Conservation (phyloP, 2,797 vertebrate species). For the Antennarius maculatus region DNA sequence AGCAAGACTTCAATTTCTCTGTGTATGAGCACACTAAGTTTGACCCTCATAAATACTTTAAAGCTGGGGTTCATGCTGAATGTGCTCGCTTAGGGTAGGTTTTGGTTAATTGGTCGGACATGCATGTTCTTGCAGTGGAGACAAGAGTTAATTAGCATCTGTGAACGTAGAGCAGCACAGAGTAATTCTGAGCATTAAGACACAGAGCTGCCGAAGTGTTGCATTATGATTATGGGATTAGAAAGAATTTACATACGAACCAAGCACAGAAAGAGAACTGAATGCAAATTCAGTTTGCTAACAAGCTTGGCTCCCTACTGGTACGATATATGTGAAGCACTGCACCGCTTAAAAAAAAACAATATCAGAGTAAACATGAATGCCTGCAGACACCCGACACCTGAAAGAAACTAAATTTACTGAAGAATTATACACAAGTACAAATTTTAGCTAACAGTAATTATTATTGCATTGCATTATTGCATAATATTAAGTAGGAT, state of each 20-base stretch:
- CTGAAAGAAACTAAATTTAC: too few species aligned
- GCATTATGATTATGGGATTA: background rate
- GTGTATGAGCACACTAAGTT: background rate
- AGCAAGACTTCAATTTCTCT: background rate
- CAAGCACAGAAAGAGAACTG: background rate
- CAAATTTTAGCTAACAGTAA: too few species aligned
- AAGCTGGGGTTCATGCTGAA: slow-evolving; percentile 8
- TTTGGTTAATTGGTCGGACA: background rate
- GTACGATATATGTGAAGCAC: too few species aligned
- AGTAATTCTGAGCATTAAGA: too few species aligned
- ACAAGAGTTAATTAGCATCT: background rate
- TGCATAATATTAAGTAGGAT: too few species aligned
- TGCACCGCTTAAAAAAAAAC: too few species aligned
- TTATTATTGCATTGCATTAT: too few species aligned
- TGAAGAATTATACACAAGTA: too few species aligned
- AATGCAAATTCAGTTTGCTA: background rate
- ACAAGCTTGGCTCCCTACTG: too few species aligned
- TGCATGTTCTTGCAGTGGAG: background rate
- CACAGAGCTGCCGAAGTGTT: too few species aligned
- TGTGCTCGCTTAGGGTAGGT: background rate
- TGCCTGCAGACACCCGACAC: too few species aligned
- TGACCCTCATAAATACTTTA: slow-evolving; percentile 13
- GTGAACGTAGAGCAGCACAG: background rate
- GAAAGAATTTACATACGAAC: background rate
- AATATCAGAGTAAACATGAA: too few species aligned